These are phyloP conservation scores for Panopea generosa DNA, from an alignment of 2,888 invertebrate species.

Conservation along the genomic window DNA sequence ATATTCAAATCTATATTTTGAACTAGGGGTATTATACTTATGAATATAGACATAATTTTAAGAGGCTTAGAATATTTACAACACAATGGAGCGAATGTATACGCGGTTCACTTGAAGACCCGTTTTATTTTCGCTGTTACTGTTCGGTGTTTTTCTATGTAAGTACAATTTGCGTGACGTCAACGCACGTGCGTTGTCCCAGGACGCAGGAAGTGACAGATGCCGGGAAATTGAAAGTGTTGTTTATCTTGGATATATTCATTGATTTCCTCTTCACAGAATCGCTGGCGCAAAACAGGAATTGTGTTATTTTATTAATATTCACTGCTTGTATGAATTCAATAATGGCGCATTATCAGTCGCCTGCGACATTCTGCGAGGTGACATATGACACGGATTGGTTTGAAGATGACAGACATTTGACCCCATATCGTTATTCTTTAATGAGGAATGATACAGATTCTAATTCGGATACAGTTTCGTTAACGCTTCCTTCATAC, in stretches of 20 bases:
- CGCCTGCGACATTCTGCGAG: slow-evolving; percentile 70
- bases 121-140: neutral
- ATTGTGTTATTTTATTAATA: neutral
- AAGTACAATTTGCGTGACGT: slow-evolving; percentile 50
- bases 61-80: neutral
- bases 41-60: slow-evolving; percentile 4
- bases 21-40: slow-evolving; percentile 4
- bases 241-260: neutral
- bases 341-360: slow-evolving; percentile 44
- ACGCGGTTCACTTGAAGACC: slow-evolving; percentile 19
- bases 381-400: slow-evolving; percentile 73
- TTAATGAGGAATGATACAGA: slow-evolving; percentile 55
- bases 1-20: neutral
- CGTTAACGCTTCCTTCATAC: slow-evolving; percentile 65
- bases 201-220: slow-evolving; percentile 35
- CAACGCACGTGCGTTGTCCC: slow-evolving; percentile 38
- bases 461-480: slow-evolving; percentile 62
- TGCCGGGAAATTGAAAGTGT: slow-evolving; percentile 46
- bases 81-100: no score
- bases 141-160: slow-evolving; percentile 18
- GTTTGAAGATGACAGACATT: slow-evolving; percentile 61
- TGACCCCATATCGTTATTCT: slow-evolving; percentile 67
- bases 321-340: neutral
- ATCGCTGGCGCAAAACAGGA: neutral
- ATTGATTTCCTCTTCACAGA: no score